Percentiles rank a stretch among this genome's conserved stretches.
Conservation (phyloP, 2,888 invertebrate genomes). For the Masnerella sp. region DNA sequence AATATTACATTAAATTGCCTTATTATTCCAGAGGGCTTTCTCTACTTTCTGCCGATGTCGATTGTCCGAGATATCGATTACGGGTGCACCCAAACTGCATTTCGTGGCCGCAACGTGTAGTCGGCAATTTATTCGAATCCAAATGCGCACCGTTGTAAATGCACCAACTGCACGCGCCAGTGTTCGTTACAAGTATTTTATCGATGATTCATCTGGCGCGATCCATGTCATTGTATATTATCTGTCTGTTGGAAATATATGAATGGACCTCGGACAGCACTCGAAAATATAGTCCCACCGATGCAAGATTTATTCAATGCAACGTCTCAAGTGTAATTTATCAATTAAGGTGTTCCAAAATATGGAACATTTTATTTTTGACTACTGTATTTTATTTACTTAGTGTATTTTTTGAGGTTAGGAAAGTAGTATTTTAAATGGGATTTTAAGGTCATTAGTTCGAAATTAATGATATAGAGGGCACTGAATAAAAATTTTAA, state of each 20-base stretch:
- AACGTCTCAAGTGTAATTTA: conserved; percentile 46
- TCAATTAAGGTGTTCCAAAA: conserved; percentile 42
- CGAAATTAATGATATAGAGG: too few species aligned
- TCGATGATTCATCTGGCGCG: conserved; percentile 57
- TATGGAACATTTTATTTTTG: background rate
- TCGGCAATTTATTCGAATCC: conserved; percentile 48
- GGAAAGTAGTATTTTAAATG: too few species aligned
- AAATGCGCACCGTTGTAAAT: conserved; percentile 45
- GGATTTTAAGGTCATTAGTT: too few species aligned
- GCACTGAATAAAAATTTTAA: too few species aligned
- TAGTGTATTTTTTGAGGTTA: too few species aligned
- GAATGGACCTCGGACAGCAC: conserved; percentile 45
- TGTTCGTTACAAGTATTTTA: conserved; percentile 56
- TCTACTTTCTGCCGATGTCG: conserved; percentile 55
- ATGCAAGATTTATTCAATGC: conserved; percentile 33
- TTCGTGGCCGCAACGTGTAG: conserved; percentile 22
- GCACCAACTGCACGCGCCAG: conserved; percentile 31
- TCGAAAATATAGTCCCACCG: conserved; percentile 39
- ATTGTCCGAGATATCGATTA: conserved; percentile 51
- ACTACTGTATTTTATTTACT: too few species aligned
- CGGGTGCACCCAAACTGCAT: conserved; percentile 25
- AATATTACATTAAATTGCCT: conserved; percentile 22
- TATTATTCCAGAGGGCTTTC: conserved; percentile 49
- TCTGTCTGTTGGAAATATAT: conserved; percentile 35
- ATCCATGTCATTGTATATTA: conserved; percentile 57